Evolutionary conservation across 2,797 vertebrate species (phyloP).

Genomic region (Eptatretus atami): DNA sequence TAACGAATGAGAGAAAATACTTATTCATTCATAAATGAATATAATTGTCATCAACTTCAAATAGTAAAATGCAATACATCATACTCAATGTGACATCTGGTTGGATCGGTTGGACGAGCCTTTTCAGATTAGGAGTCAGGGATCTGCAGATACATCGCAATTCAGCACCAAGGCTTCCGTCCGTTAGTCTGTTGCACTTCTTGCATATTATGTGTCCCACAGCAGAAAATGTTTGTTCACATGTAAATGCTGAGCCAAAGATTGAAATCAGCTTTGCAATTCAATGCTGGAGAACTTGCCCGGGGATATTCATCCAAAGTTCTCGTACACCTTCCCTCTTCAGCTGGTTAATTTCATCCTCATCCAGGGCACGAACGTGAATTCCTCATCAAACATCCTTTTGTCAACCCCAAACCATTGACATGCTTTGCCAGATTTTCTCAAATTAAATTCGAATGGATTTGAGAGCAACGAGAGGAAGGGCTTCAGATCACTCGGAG

Average conservation of each 20-base stretch:
- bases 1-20: too few species aligned
- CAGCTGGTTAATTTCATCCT: background rate
- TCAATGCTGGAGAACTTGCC: too few species aligned
- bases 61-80: too few species aligned
- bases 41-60: too few species aligned
- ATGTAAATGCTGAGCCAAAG: background rate
- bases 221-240: slow-evolving; percentile 5
- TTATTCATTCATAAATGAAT: too few species aligned
- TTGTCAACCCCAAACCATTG: background rate
- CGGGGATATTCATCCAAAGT: too few species aligned
- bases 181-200: background rate
- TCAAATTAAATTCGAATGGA: slow-evolving; percentile 3
- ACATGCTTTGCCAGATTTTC: background rate
- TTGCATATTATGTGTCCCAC: background rate
- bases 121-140: too few species aligned
- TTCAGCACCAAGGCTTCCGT: slow-evolving; percentile 3
- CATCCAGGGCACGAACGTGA: background rate
- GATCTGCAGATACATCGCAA: background rate
- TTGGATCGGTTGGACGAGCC: too few species aligned
- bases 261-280: background rate
- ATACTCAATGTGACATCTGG: too few species aligned
- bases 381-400: background rate
- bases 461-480: slow-evolving; percentile 3
- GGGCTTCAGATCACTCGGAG: slow-evolving; percentile 1
- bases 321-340: background rate